Evolutionary conservation across 2,797 vertebrate genomes (phyloP), one percentile per base, ranked within the genome.

Genomic region (Eulemur coronatus): DNA sequence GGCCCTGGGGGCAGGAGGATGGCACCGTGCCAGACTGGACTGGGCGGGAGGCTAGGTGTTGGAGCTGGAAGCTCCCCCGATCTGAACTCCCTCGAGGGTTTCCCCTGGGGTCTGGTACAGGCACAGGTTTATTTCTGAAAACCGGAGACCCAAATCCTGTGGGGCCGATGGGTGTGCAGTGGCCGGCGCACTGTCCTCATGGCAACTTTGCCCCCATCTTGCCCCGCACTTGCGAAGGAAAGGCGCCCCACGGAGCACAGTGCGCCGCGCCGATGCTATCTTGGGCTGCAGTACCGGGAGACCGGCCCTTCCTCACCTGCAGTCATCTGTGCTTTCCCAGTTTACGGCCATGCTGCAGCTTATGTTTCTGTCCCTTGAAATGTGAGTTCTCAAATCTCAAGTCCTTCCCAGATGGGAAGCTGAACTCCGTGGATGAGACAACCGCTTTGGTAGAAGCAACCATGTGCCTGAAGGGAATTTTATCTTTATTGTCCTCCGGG

Each of bases 121-220:
- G 20, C 8, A 38, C 26, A 59, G 10, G 0, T 4, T 50, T 28
- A 30, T 30, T 88, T 93, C 22, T 48, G 43, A 59, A 57, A 65
- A 46, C 20, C 43, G 78, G 52, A 70, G 61, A 59, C 38, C 26
- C 18, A 69, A 33, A n/a, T 30, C 4, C 22, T 52, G 0, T 0
- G 17, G 30, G 41, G 3, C 33, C 38, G 3, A n/a, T 11, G 8
- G 3, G 14, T 22, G 1, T 13, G 14, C 10, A 30, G 14, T 26
- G 33, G 48, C 7, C 3, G 4, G 24, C 4, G 1, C n/a, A 28
- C 15, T 4, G 2, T 61, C 41, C 46, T 81, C 4, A 3, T 24
- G 1, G 26, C 13, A n/a, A 7, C 57, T 43, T 41, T 10, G 18
- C 33, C 1, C 52, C 33, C 13, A 4, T 38, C 1, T 15, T 24